phyloP scores from a whole-genome alignment of 2,888 invertebrate species.

The Leptinotarsa peninsularis region DNA sequence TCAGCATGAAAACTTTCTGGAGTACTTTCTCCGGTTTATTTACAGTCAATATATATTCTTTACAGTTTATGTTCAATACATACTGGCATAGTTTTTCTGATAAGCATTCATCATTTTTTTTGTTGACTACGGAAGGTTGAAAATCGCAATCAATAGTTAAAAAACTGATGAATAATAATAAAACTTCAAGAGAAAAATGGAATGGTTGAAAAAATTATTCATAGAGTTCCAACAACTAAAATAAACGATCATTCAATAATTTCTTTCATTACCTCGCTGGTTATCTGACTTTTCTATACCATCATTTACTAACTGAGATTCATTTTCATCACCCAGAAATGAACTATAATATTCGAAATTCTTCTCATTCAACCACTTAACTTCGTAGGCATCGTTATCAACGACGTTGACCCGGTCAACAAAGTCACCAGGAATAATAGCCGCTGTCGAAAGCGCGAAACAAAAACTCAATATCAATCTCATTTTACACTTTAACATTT shows the following conservation, averaged over 20 bases:
- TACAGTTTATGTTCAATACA: too few relatives aligned
- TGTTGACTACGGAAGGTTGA: too few relatives aligned
- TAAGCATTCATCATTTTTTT: too few relatives aligned
- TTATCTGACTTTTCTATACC: background rate
- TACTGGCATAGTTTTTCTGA: too few relatives aligned
- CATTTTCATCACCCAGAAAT: background rate
- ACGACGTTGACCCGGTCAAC: background rate
- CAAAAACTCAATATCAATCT: background rate
- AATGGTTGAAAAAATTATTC: background rate
- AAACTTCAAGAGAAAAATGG: too few relatives aligned
- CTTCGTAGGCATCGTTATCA: background rate
- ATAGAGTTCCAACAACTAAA: background rate
- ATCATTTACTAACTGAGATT: background rate
- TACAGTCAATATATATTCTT: too few relatives aligned
- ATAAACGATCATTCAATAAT: background rate
- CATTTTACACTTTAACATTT: background rate
- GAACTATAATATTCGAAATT: background rate
- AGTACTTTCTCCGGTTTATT: too few relatives aligned
- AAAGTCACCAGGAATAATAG: background rate
- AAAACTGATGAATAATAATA: too few relatives aligned
- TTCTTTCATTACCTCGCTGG: background rate
- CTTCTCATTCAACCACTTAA: background rate
- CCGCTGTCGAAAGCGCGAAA: constrained; percentile 3
- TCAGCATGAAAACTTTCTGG: too few relatives aligned
- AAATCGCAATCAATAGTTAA: too few relatives aligned